These are phyloP conservation scores for Porites divaricata DNA, from an alignment of 92 coral and sea anemone species.

Conservation along the genomic window DNA sequence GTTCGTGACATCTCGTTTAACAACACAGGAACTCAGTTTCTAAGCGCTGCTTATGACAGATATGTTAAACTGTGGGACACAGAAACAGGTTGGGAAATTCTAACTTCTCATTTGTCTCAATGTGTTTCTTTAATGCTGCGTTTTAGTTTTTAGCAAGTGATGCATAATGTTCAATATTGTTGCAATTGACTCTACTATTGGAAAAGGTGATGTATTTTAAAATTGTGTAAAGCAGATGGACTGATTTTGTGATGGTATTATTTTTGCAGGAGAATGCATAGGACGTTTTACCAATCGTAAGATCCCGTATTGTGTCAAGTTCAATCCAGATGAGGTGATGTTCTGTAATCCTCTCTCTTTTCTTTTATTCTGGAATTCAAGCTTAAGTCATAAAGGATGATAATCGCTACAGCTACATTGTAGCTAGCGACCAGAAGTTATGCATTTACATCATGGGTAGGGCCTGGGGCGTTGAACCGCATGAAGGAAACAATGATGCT, in stretches of 20 bases:
- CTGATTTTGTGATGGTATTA: neutral
- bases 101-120: too few species aligned
- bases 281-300: conserved; percentile 94
- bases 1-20: conserved; percentile 95
- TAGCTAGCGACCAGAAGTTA: too few species aligned
- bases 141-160: neutral
- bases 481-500: too few species aligned
- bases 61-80: conserved; percentile 99
- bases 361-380: neutral
- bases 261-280: conserved; percentile 80
- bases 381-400: neutral
- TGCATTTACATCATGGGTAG: too few species aligned
- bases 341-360: neutral
- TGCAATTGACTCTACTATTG: neutral
- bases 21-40: conserved; percentile 89
- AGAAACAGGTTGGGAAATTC: conserved; percentile 77
- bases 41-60: conserved; percentile 98
- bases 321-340: conserved; percentile 96
- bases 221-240: neutral
- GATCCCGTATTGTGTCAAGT: conserved; percentile 97
- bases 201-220: neutral
- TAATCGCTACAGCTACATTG: too few species aligned
- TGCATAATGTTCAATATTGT: neutral
- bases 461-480: too few species aligned
- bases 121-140: neutral